Conservation (phyloP, 2,888 invertebrate species). For the Octonoba sinensis region DNA sequence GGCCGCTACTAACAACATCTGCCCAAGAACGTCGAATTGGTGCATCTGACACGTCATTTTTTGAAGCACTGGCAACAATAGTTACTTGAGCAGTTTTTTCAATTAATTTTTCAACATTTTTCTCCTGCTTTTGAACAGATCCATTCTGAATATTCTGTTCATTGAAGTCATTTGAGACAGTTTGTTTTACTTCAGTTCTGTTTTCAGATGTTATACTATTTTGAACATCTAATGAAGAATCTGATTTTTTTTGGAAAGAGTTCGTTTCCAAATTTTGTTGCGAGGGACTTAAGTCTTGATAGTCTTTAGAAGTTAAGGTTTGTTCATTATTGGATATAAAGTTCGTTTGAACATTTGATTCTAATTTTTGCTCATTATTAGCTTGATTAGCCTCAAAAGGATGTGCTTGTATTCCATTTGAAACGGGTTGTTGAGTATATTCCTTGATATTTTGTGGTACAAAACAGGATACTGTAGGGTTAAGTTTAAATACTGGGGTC, state of each 20-base stretch:
- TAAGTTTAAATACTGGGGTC: slow-evolving; percentile 36
- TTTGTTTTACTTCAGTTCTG: too few species aligned
- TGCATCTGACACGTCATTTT: neutral
- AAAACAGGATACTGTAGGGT: slow-evolving; percentile 47
- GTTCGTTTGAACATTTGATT: too few species aligned
- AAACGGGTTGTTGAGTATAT: slow-evolving; percentile 9
- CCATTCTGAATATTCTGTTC: slow-evolving; percentile 8
- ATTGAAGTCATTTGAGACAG: too few species aligned
- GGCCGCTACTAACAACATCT: slow-evolving; percentile 70
- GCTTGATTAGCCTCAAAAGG: neutral
- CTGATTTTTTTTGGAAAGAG: too few species aligned
- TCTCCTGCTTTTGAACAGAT: neutral
- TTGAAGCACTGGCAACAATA: neutral
- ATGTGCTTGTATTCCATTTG: neutral
- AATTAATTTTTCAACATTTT: neutral
- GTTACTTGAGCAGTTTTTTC: neutral
- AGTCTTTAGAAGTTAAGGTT: too few species aligned
- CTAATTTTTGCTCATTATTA: too few species aligned
- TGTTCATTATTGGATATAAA: too few species aligned
- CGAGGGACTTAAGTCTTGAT: too few species aligned
- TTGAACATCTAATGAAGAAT: too few species aligned
- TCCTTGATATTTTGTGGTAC: slow-evolving; percentile 35
- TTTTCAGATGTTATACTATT: too few species aligned
- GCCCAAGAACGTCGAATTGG: slow-evolving; percentile 70
- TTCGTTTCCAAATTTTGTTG: too few species aligned